Evolutionary conservation across 2,797 vertebrate genomes (phyloP), one percentile per base, ranked within the genome.

Genomic region (Pelodytes ibericus): DNA sequence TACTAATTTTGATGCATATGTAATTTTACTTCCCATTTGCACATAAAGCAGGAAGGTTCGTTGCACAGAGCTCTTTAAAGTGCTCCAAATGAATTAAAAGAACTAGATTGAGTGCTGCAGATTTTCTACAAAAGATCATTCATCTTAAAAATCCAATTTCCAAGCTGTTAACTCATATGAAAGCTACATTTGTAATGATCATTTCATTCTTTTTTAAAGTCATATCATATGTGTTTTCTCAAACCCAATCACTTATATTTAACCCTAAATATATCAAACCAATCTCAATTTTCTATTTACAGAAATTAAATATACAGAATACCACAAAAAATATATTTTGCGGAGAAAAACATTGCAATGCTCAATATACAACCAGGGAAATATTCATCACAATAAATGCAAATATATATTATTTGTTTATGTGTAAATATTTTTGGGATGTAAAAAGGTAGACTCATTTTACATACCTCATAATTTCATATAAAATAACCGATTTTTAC

Each of bases 1-100:
- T 68, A 68, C 71, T 79, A 73, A 79, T 73, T 79, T 73, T 79
- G 76, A 73, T 79, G 76, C 71, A 79, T 79, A 67, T 73, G 63
- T 68, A 73, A 79, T 79, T 79, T 71, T 79, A 72, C 64, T 61
- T 73, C 44, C 71, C 57, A 62, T 79, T 73, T 79, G 71, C 57
- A 79, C 70, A 72, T 73, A 79, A 79, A 79, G 70, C 33, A 68
- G 31, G 20, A 73, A 61, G 63, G 70, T 79, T 79, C 76, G 26
- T 68, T 79, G 63, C 57, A 68, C 76, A 78, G 18, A 67, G 57
- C 63, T 67, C 57, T 78, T 78, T 68, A 73, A 72, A 72, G 47
- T 73, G 57, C 44, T 69, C 27, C 31, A 61, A 51, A 67, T 73
- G 57, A 68, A 79, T 73, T 60, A 61, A 67, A 15, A 60, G 15